phyloP scores from a whole-genome alignment of 2,113 vertebrate genomes.

The Epinephelus cyanopodus region DNA sequence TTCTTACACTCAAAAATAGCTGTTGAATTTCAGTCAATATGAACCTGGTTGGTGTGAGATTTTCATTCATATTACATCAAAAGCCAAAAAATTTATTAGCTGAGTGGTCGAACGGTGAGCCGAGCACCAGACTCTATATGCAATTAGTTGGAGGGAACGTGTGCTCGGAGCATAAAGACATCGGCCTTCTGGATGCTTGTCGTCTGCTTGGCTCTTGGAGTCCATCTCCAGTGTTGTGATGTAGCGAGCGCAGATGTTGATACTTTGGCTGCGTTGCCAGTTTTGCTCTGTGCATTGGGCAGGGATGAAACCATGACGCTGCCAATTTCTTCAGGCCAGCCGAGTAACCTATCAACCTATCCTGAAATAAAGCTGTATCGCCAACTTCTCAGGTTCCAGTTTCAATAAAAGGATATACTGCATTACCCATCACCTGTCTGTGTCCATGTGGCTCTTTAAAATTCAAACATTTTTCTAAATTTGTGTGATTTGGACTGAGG shows the following conservation, averaged over 20 bases:
- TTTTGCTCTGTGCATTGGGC: constrained; percentile 30
- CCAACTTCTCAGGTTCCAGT: not conserved
- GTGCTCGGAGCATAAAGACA: constrained; percentile 38
- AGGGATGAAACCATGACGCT: constrained; percentile 17
- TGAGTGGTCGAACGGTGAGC: constrained; percentile 31
- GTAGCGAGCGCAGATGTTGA: constrained; percentile 43
- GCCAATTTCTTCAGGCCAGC: constrained; percentile 42
- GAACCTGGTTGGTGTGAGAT: not conserved
- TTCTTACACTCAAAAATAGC: constrained; percentile 3
- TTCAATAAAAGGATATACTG: not conserved
- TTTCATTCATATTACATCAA: constrained; percentile 45
- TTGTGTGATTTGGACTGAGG: constrained; percentile 2
- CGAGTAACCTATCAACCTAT: constrained; percentile 29
- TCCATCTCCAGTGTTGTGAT: constrained; percentile 17
- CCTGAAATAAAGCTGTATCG: constrained; percentile 26
- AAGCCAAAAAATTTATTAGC: constrained; percentile 22
- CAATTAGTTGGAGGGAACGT: constrained; percentile 25
- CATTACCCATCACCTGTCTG: not conserved
- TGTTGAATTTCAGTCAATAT: constrained; percentile 30
- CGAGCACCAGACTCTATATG: constrained; percentile 7
- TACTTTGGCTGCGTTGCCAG: constrained; percentile 14
- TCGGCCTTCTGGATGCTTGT: constrained; percentile 17
- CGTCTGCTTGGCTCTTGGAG: constrained; percentile 17
- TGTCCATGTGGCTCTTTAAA: not conserved
- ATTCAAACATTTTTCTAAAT: constrained; percentile 6